phyloP scores from a whole-genome alignment of 2,113 vertebrate species.

The Gyps fulvus region DNA sequence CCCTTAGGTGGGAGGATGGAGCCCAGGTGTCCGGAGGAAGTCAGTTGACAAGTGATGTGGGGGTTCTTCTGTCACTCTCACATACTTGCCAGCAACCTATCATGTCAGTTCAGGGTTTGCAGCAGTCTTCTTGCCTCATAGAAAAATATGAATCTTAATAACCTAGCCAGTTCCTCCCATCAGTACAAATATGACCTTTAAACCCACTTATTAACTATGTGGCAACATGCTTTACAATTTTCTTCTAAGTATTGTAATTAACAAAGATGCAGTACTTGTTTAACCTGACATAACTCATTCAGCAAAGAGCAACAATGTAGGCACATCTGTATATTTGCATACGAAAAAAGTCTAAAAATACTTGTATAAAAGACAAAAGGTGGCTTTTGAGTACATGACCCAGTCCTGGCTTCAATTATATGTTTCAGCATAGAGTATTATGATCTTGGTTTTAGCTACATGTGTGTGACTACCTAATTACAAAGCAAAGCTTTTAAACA shows the following conservation, averaged over 20 bases:
- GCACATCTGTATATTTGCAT: constrained; percentile 72
- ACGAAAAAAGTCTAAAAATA: constrained; percentile 66
- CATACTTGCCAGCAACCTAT: neutral
- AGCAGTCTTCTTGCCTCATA: neutral
- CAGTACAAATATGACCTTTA: neutral
- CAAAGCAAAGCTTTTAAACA: constrained; percentile 59
- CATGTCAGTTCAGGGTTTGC: neutral
- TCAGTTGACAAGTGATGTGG: fast-evolving
- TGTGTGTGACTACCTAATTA: constrained; percentile 72
- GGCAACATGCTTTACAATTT: constrained; percentile 16
- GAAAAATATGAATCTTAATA: neutral
- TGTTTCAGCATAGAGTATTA: constrained; percentile 55
- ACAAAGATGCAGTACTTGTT: constrained; percentile 2
- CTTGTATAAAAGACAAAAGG: constrained; percentile 60
- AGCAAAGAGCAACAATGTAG: constrained; percentile 38
- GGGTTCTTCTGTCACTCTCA: neutral
- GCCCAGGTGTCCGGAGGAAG: neutral
- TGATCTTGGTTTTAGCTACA: constrained; percentile 65
- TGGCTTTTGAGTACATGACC: constrained; percentile 52
- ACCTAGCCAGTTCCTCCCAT: neutral
- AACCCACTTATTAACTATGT: neutral
- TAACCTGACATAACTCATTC: constrained; percentile 46
- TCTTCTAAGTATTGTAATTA: constrained; percentile 46
- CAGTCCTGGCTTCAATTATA: constrained; percentile 64
- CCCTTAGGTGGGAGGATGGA: neutral